phyloP scores from a whole-genome alignment of 2,888 invertebrate genomes.

The Vannuccia rotundouncinata region DNA sequence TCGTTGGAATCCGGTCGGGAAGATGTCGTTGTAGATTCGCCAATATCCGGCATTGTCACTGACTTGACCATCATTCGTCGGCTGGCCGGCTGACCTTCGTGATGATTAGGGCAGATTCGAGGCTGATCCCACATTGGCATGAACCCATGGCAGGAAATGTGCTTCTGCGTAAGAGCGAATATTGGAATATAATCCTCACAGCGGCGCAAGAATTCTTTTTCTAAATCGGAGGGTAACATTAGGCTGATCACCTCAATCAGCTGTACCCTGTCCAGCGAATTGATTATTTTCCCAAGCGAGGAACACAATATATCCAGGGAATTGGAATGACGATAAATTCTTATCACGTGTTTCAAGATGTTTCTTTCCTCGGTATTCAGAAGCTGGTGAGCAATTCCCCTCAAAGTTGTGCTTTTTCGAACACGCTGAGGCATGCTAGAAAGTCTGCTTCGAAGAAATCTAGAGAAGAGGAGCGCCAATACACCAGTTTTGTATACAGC shows the following conservation, averaged over 20 bases:
- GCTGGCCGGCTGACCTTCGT: no score
- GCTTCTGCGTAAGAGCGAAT: neutral
- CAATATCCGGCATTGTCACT: neutral
- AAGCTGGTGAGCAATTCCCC: slow-evolving; percentile 27
- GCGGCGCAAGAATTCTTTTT: neutral
- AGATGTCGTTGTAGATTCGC: neutral
- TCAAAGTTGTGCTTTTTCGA: slow-evolving; percentile 24
- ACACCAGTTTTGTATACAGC: no score
- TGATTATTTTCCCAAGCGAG: slow-evolving; percentile 29
- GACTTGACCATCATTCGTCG: neutral
- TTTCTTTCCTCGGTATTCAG: slow-evolving; percentile 28
- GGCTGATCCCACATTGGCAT: neutral
- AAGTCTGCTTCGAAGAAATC: no score
- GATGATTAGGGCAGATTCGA: no score
- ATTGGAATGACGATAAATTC: slow-evolving; percentile 29
- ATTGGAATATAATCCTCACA: neutral
- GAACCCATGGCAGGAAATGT: neutral
- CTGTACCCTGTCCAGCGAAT: neutral
- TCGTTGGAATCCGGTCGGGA: no score
- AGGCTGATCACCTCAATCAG: neutral
- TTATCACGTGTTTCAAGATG: slow-evolving; percentile 29
- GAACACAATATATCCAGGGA: slow-evolving; percentile 28
- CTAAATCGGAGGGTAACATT: neutral
- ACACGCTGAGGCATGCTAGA: slow-evolving; percentile 16
- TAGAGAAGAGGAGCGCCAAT: no score